Percentiles rank a stretch among this genome's conserved stretches.
These are phyloP conservation scores for Acleris sparsana DNA, from an alignment of 2,888 invertebrate genomes.

Conservation along the genomic window DNA sequence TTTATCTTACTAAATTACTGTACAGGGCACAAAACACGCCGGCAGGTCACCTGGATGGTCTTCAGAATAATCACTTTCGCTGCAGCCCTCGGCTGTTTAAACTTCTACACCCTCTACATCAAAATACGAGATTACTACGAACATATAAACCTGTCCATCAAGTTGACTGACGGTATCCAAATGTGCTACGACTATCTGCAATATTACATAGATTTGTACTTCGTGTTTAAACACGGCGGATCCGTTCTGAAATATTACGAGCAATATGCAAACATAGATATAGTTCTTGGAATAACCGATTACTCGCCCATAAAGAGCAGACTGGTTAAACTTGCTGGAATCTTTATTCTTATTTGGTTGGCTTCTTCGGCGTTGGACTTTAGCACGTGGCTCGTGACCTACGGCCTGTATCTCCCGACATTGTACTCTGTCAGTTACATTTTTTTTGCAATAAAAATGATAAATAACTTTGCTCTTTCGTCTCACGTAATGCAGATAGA, in stretches of 20 bases:
- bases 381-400: constrained; percentile 55
- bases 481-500: constrained; percentile 62
- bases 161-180: constrained; percentile 60
- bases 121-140: constrained; percentile 53
- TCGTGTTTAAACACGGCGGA: constrained; percentile 60
- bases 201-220: constrained; percentile 62
- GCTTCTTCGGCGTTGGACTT: constrained; percentile 54
- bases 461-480: constrained; percentile 62
- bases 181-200: constrained; percentile 59
- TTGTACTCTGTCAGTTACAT: constrained; percentile 55
- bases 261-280: constrained; percentile 60
- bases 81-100: constrained; percentile 46
- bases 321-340: constrained; percentile 47
- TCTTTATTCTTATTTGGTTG: constrained; percentile 54
- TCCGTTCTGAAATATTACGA: constrained; percentile 57
- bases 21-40: constrained; percentile 35
- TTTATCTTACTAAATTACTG: constrained; percentile 57
- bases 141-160: constrained; percentile 52
- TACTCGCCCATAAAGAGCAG: constrained; percentile 48
- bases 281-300: constrained; percentile 50
- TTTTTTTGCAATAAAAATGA: constrained; percentile 64
- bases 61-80: constrained; percentile 42
- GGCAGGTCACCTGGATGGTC: constrained; percentile 34
- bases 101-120: constrained; percentile 51
- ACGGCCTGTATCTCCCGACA: constrained; percentile 49